Evolutionary conservation across 1,140 invertebrate species (phyloP).

Genomic region (Drosophila bocki): DNA sequence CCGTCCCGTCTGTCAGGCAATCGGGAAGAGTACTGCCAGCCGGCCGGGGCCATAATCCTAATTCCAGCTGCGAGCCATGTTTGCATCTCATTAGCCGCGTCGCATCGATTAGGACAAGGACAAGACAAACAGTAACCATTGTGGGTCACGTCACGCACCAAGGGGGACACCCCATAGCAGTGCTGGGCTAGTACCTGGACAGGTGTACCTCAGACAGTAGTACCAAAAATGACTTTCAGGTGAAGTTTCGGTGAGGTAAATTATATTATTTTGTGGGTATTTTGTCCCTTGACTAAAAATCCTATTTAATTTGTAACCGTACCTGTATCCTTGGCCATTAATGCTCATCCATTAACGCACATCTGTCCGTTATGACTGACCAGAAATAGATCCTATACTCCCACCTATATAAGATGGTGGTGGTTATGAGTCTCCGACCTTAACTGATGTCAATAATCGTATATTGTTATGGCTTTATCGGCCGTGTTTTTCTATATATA

Average conservation of each 20-base stretch:
- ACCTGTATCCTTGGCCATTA: neutral
- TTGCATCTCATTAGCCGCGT: constrained; percentile 46
- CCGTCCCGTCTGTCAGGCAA: constrained; percentile 6
- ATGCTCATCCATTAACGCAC: neutral
- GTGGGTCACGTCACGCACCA: constrained; percentile 35
- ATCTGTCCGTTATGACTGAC: neutral
- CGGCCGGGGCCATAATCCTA: neutral
- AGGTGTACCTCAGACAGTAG: neutral
- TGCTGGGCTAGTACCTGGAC: neutral
- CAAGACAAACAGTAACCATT: constrained; percentile 41
- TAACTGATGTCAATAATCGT: constrained; percentile 20
- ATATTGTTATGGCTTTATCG: neutral
- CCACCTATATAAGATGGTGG: neutral
- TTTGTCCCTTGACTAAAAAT: too few species aligned
- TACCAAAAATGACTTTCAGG: neutral
- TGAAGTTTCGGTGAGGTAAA: neutral
- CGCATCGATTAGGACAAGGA: constrained; percentile 5
- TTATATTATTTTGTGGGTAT: too few species aligned
- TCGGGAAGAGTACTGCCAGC: constrained; percentile 14
- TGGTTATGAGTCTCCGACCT: neutral
- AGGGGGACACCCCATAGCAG: neutral
- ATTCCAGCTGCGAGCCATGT: neutral
- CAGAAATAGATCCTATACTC: neutral
- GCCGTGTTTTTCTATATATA: neutral
- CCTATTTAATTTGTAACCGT: neutral